A percentile compares a stretch with the other conserved stretches of the same genome.
phyloP scores from a whole-genome alignment of 2,888 invertebrate species.

The Aphidoletes aphidimyza region DNA sequence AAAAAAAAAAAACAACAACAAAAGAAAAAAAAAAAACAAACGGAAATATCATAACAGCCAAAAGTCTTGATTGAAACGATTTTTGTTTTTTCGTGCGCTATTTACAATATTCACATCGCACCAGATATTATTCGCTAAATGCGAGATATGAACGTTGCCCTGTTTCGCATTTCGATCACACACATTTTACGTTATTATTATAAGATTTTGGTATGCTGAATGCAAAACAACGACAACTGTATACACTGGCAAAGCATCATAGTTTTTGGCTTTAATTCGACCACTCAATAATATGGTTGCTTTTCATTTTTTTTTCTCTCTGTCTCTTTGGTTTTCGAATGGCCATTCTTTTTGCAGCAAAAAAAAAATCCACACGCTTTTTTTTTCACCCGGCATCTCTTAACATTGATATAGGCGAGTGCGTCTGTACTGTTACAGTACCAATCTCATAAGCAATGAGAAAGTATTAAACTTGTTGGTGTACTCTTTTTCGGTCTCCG shows the following conservation, averaged over 20 bases:
- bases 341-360: neutral
- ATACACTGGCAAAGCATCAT: neutral
- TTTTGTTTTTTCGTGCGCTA: no score
- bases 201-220: neutral
- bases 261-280: neutral
- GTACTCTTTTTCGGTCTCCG: constrained; percentile 11
- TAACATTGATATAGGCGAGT: neutral
- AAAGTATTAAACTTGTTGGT: constrained; percentile 40
- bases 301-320: neutral
- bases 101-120: no score
- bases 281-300: no score
- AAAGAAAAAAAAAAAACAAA: no score
- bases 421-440: neutral
- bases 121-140: no score
- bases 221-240: no score
- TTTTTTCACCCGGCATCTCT: neutral
- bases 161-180: neutral
- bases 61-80: no score
- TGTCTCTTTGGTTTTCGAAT: neutral
- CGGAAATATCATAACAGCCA: no score
- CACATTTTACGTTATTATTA: neutral
- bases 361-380: neutral
- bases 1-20: no score
- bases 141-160: no score
- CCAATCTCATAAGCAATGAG: constrained; percentile 12